These are phyloP conservation scores for Mesocentrotus franciscanus DNA, from an alignment of 53 echinoderm and acorn worm species.

Conservation along the genomic window DNA sequence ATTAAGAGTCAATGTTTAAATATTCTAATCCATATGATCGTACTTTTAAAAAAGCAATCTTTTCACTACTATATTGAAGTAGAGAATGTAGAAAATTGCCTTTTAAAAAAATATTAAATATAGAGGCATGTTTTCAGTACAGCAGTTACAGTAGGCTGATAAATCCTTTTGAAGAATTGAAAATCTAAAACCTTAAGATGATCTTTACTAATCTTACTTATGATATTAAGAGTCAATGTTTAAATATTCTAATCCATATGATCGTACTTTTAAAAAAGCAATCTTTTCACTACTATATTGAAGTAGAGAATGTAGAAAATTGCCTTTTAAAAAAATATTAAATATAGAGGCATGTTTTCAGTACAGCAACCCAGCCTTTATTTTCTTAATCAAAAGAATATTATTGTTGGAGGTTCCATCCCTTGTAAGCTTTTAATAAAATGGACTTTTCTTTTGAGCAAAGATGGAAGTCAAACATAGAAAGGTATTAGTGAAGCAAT, in stretches of 20 bases:
- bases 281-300: neutral
- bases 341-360: neutral
- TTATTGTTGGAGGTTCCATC: neutral
- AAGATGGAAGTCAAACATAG: neutral
- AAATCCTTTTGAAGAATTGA: no score
- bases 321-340: neutral
- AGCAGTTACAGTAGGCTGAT: no score
- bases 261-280: neutral
- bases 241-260: no score
- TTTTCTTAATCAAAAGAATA: neutral
- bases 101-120: neutral
- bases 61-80: neutral
- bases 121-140: neutral
- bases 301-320: neutral
- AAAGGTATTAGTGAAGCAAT: conserved; percentile 24
- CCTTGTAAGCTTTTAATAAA: neutral
- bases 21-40: no score
- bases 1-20: no score
- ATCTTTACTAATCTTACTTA: no score
- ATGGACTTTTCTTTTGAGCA: neutral
- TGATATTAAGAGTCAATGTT: no score
- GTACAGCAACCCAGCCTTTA: neutral
- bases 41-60: neutral
- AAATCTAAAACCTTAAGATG: neutral
- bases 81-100: neutral